A percentile compares a stretch with the other conserved stretches of the same genome.
Conservation (phyloP, 2,797 vertebrate genomes). For the Fratercula arctica region DNA sequence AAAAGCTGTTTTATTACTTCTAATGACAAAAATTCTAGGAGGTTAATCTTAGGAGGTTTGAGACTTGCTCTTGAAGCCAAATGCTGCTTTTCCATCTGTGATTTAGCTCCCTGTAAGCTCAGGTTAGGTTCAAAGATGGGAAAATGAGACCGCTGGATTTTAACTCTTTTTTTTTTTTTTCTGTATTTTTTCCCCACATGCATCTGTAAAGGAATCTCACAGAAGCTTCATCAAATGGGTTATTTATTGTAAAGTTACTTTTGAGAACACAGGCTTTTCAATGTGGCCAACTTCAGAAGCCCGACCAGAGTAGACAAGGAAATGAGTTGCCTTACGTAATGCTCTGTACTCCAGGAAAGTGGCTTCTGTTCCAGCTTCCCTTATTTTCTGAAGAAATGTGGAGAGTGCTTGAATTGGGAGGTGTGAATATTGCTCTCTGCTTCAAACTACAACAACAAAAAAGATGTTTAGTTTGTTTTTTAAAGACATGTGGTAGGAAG, state of each 20-base stretch:
- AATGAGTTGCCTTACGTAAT: not conserved
- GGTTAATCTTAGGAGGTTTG: not conserved
- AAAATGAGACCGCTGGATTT: not conserved
- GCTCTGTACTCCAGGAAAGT: not conserved
- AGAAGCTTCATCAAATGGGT: not conserved
- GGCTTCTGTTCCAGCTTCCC: not conserved
- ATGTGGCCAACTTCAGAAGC: not conserved
- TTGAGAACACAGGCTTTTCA: not conserved
- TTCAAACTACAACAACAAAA: not conserved
- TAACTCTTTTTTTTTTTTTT: not conserved
- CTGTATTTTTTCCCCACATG: too few species aligned
- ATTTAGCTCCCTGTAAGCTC: not conserved
- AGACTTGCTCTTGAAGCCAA: not conserved
- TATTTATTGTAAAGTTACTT: not conserved
- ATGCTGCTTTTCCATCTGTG: not conserved
- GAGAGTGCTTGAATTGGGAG: not conserved
- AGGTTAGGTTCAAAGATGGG: not conserved
- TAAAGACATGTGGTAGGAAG: fast-evolving
- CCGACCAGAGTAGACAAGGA: not conserved
- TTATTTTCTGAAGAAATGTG: not conserved
- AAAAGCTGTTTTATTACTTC: slow-evolving; percentile 19
- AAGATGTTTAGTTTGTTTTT: not conserved
- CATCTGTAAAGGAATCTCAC: not conserved
- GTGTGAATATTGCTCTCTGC: not conserved
- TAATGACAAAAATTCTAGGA: not conserved